These are phyloP conservation scores for Jaculus jaculus DNA, from an alignment of 2,113 vertebrate species.

Conservation along the genomic window DNA sequence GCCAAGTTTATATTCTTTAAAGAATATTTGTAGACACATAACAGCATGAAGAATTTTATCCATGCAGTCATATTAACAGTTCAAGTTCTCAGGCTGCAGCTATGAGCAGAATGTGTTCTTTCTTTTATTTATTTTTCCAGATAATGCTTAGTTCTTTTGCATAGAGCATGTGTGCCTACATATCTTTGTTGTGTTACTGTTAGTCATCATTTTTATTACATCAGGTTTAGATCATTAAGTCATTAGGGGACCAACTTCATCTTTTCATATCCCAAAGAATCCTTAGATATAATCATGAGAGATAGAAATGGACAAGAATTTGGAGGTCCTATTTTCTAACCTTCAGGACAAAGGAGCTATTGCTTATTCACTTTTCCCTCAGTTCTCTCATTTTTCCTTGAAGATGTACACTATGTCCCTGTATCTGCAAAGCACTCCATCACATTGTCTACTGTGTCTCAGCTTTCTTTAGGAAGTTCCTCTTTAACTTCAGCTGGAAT, in stretches of 20 bases:
- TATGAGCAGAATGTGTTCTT: not conserved
- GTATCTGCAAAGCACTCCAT: not conserved
- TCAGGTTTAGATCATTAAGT: not conserved
- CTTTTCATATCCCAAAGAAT: not conserved
- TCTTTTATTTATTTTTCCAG: constrained; percentile 17
- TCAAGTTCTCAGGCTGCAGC: constrained; percentile 9
- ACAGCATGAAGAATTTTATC: not conserved
- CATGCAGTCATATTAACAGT: not conserved
- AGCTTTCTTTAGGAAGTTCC: constrained; percentile 5
- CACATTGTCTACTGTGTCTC: not conserved
- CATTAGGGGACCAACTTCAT: not conserved
- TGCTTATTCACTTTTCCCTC: not conserved
- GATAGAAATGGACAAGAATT: not conserved
- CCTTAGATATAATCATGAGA: not conserved
- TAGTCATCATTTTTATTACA: constrained; percentile 4
- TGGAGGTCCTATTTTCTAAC: not conserved
- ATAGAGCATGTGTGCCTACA: not conserved
- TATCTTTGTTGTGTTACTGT: not conserved
- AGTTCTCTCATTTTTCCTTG: not conserved
- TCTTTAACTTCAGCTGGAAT: not conserved
- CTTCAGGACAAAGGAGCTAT: not conserved
- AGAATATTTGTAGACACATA: not conserved
- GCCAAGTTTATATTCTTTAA: constrained; percentile 47
- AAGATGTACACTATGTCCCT: not conserved
- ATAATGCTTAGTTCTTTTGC: not conserved